Conservation (phyloP, 37 sponge, comb jelly and placozoan species). For the Cladorhizidae sp. region DNA sequence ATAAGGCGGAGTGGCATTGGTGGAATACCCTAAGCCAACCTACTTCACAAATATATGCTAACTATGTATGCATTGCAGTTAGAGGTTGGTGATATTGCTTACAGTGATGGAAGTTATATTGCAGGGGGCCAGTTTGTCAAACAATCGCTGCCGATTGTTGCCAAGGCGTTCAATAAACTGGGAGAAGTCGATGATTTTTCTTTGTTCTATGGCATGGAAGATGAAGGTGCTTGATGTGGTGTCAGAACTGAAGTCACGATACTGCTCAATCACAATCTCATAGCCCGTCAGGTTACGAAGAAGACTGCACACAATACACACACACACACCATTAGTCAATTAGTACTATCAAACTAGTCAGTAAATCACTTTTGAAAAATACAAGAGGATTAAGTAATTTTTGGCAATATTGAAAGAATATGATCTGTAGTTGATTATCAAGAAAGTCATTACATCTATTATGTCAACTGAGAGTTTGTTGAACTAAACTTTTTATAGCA, state of each 20-base stretch:
- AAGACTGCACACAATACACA: conserved; percentile 3
- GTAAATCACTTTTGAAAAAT: too few species aligned
- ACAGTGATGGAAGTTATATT: conserved; percentile 20
- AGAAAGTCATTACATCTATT: too few species aligned
- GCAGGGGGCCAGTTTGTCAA: conserved; percentile 10
- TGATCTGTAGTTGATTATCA: too few species aligned
- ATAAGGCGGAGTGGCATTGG: too few species aligned
- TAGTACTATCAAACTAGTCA: not conserved
- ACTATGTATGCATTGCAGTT: too few species aligned
- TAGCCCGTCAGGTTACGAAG: conserved; percentile 17
- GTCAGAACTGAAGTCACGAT: not conserved
- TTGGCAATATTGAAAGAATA: too few species aligned
- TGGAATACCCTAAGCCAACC: too few species aligned
- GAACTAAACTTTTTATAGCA: not conserved
- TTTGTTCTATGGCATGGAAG: conserved; percentile 37
- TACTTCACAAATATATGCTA: conserved; percentile 10
- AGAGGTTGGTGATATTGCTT: not conserved
- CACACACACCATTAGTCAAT: not conserved
- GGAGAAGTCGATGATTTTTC: conserved; percentile 38
- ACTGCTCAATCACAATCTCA: conserved; percentile 28
- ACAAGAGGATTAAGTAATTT: too few species aligned
- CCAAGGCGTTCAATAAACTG: not conserved
- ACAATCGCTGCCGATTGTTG: not conserved
- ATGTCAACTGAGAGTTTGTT: not conserved
- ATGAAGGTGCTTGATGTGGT: conserved; percentile 39